These are phyloP conservation scores for Ceriagrion tenellum DNA, from an alignment of 2,888 invertebrate species.

Conservation along the genomic window DNA sequence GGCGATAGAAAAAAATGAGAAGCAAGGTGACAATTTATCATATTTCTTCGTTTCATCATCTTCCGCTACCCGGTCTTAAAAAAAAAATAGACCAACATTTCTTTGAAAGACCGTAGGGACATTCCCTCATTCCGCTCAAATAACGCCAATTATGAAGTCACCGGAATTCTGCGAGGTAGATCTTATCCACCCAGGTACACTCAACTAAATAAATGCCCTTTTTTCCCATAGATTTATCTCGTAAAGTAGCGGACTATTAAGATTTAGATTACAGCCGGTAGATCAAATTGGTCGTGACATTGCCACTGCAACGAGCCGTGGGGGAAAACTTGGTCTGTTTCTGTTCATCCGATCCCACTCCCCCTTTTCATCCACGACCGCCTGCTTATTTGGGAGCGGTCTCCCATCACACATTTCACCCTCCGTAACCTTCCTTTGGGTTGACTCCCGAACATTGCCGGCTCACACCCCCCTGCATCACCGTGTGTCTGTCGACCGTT, in stretches of 20 bases:
- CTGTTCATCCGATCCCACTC: background rate
- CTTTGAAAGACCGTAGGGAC: background rate
- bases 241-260: background rate
- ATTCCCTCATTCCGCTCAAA: slow-evolving; percentile 19
- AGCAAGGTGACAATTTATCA: too few relatives aligned
- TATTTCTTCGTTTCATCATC: slow-evolving; percentile 42
- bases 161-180: slow-evolving; percentile 33
- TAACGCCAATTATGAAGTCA: slow-evolving; percentile 30
- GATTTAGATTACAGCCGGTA: background rate
- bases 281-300: slow-evolving; percentile 43
- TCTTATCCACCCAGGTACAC: slow-evolving; percentile 22
- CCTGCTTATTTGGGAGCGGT: slow-evolving; percentile 4
- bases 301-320: background rate
- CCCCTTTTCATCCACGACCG: background rate
- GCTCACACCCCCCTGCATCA: background rate
- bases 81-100: background rate
- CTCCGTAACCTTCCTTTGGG: background rate
- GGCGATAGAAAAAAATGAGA: background rate
- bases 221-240: slow-evolving; percentile 23
- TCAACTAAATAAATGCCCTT: slow-evolving; percentile 40
- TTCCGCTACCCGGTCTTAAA: background rate
- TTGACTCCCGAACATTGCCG: background rate
- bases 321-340: slow-evolving; percentile 24
- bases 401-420: background rate
- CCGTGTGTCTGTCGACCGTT: slow-evolving; percentile 2